A percentile compares a stretch with the other conserved stretches of the same genome.
These are phyloP conservation scores for Dendrolimus punctatus DNA, from an alignment of 1,140 invertebrate species.

Conservation along the genomic window DNA sequence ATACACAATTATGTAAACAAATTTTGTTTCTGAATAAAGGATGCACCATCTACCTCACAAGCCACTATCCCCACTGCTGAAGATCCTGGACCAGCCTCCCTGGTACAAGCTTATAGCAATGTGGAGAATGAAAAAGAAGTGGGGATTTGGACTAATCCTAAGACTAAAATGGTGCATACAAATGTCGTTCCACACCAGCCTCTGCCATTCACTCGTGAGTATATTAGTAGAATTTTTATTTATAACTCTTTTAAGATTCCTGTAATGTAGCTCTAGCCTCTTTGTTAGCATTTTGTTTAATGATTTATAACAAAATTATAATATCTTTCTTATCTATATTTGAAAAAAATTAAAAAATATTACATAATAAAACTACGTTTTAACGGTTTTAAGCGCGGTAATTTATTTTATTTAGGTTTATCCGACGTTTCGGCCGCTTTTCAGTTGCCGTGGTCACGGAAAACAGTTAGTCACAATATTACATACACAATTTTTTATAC, in stretches of 20 bases:
- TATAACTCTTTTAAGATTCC: too few species aligned
- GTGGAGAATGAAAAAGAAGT: slow-evolving; percentile 67
- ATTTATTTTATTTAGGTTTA: too few species aligned
- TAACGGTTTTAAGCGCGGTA: too few species aligned
- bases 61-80: slow-evolving; percentile 33
- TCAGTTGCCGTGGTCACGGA: too few species aligned
- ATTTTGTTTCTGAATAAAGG: slow-evolving; percentile 22
- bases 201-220: slow-evolving; percentile 63
- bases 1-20: background rate
- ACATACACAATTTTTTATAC: too few species aligned
- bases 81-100: slow-evolving; percentile 48
- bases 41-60: slow-evolving; percentile 56
- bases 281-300: too few species aligned
- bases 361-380: too few species aligned
- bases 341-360: too few species aligned
- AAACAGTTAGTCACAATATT: too few species aligned
- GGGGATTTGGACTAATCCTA: slow-evolving; percentile 68
- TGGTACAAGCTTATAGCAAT: slow-evolving; percentile 54
- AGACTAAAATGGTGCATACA: slow-evolving; percentile 62
- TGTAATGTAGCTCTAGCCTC: background rate
- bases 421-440: too few species aligned
- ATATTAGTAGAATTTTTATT: background rate
- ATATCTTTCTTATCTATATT: too few species aligned
- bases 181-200: slow-evolving; percentile 59
- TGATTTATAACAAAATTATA: too few species aligned